Evolutionary conservation across 2,888 invertebrate species (phyloP).

Genomic region (Drosophila subquinaria): DNA sequence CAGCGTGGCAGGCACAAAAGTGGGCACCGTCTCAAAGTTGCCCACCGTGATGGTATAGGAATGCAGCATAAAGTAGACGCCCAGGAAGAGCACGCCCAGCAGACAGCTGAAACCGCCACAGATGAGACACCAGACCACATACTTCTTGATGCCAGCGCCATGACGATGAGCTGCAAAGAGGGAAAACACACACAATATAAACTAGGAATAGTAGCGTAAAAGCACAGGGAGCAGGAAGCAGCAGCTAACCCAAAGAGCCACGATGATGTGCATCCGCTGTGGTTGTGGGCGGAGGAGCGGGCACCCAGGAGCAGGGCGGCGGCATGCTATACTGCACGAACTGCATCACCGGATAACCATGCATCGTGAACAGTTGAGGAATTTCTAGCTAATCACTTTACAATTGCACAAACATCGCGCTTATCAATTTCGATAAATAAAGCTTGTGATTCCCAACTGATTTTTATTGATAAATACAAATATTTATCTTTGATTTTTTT

Average conservation of each 20-base stretch:
- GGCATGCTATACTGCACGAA: constrained; percentile 88
- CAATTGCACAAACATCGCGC: constrained; percentile 13
- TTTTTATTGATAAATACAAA: constrained; percentile 11
- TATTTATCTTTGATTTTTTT: constrained; percentile 9
- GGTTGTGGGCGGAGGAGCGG: constrained; percentile 76
- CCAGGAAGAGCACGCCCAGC: constrained; percentile 90
- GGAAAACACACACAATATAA: background rate
- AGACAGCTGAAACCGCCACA: constrained; percentile 91
- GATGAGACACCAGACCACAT: constrained; percentile 91
- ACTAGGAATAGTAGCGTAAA: too few relatives aligned
- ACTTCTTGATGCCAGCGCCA: constrained; percentile 88
- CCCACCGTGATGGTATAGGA: constrained; percentile 91
- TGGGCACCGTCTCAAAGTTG: constrained; percentile 96
- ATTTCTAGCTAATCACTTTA: background rate
- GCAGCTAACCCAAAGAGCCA: constrained; percentile 53
- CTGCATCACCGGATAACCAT: constrained; percentile 89
- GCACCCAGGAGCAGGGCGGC: constrained; percentile 85
- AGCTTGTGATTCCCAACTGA: background rate
- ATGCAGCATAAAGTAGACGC: constrained; percentile 91
- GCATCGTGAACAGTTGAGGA: constrained; percentile 84
- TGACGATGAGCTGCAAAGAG: constrained; percentile 83
- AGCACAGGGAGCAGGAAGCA: background rate
- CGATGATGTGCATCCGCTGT: constrained; percentile 79
- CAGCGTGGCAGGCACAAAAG: constrained; percentile 96
- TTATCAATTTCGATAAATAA: background rate